Evolutionary conservation across 2,888 invertebrate species (phyloP), one percentile per base, ranked within the genome.

Genomic region (Globia sparganii): DNA sequence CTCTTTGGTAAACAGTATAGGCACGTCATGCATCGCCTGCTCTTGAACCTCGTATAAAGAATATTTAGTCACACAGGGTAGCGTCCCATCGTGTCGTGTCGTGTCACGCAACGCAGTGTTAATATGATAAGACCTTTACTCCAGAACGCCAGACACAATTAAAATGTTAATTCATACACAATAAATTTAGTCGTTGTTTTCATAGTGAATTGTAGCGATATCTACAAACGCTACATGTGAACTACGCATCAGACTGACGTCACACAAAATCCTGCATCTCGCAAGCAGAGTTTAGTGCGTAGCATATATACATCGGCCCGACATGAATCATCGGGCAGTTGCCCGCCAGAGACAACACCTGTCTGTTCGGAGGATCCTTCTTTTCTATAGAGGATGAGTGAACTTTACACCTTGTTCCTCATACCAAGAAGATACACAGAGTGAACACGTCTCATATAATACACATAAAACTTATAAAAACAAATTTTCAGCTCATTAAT

Each of bases 401-500:
- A n/a, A n/a, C n/a, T n/a, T n/a, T n/a, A n/a, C n/a, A n/a, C n/a
- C n/a, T n/a, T n/a, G n/a, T n/a, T n/a, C n/a, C n/a, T n/a, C n/a
- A n/a, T n/a, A 78, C 75, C 75, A 9, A 4, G 65, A 58, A 65
- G 49, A 46, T 73, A 72, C 75, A 73, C 64, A 21, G 53, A 75
- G 64, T 59, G 67, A 79, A 71, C 72, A 82, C 46, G 31, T 58
- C 64, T 79, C 62, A 56, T 75, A 67, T 31, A 66, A 76, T 62
- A 78, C 65, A 78, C 68, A 69, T 61, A 72, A 64, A 59, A 75
- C 67, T 68, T 58, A 69, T 78, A 81, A 82, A 86, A 86, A 78
- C 71, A 77, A 81, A 83, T 81, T 80, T 77, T 87, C 73, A 75
- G 58, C 83, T 86, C 78, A 86, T 89, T 86, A 81, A 86, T 87